Evolutionary conservation across 2,113 vertebrate genomes (phyloP).

Genomic region (Riparia riparia): DNA sequence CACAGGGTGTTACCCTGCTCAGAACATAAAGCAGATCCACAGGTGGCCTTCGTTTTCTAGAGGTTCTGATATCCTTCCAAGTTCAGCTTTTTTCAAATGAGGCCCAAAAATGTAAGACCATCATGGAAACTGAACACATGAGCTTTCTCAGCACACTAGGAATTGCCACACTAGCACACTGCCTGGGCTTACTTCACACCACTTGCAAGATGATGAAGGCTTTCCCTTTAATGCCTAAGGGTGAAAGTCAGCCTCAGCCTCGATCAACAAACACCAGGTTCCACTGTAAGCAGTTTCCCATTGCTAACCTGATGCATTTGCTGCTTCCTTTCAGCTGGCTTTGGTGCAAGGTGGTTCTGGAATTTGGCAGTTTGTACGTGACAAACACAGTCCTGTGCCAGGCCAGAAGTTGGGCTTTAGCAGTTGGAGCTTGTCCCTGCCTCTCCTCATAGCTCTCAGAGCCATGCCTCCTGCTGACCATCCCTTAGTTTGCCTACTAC

Average conservation of each 20-base stretch:
- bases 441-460: not conserved
- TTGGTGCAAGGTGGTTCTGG: not conserved
- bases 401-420: not conserved
- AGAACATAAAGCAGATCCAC: not conserved
- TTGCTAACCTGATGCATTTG: not conserved
- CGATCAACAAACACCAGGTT: accelerated
- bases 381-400: not conserved
- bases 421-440: not conserved
- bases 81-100: not conserved
- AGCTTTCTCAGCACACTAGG: not conserved
- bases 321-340: not conserved
- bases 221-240: not conserved
- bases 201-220: not conserved
- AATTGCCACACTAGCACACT: accelerated
- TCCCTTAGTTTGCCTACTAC: not conserved
- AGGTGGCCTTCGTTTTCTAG: not conserved
- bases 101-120: not conserved
- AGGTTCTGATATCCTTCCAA: not conserved
- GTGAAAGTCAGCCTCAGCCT: not conserved
- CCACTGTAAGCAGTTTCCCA: not conserved
- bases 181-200: not conserved
- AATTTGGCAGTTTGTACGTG: not conserved
- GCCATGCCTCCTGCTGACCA: not conserved
- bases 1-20: not conserved
- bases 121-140: accelerated